Percentiles rank a stretch among this genome's conserved stretches.
Conservation (phyloP, 2,113 vertebrate species). For the Triplophysa rosa region DNA sequence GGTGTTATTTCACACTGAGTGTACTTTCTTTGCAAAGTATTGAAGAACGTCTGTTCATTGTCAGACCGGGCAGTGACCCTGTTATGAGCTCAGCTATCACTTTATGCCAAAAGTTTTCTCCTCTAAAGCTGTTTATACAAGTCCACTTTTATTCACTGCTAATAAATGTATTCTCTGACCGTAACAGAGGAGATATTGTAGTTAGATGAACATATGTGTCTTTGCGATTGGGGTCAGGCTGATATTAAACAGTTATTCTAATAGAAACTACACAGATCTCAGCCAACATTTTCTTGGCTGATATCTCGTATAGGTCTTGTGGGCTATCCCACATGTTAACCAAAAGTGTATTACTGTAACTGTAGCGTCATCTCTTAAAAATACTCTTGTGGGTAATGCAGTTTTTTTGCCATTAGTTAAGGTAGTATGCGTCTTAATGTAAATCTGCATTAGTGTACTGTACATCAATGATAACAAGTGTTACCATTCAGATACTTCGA, state of each 20-base stretch:
- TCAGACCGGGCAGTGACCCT: conserved; percentile 17
- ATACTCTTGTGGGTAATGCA: too few species aligned
- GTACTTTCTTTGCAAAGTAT: conserved; percentile 15
- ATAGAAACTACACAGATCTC: background rate
- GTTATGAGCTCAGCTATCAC: background rate
- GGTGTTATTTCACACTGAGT: conserved; percentile 16
- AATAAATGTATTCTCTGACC: background rate
- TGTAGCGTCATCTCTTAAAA: too few species aligned
- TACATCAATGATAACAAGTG: too few species aligned
- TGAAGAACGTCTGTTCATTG: conserved; percentile 37
- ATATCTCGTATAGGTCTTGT: too few species aligned
- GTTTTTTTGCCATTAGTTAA: too few species aligned
- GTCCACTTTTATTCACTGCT: conserved; percentile 47
- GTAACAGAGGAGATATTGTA: background rate
- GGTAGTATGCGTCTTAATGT: too few species aligned
- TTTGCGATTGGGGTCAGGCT: background rate
- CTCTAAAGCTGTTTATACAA: conserved; percentile 6
- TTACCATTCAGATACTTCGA: too few species aligned
- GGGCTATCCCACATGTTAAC: too few species aligned
- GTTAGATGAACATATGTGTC: background rate
- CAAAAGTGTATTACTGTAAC: too few species aligned
- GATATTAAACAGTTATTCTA: background rate
- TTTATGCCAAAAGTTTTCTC: conserved; percentile 8
- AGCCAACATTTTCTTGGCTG: background rate
- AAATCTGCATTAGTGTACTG: too few species aligned